Base-by-base conservation (phyloP, 2,797 vertebrate genomes). In the Pelobates cultripes region DNA sequence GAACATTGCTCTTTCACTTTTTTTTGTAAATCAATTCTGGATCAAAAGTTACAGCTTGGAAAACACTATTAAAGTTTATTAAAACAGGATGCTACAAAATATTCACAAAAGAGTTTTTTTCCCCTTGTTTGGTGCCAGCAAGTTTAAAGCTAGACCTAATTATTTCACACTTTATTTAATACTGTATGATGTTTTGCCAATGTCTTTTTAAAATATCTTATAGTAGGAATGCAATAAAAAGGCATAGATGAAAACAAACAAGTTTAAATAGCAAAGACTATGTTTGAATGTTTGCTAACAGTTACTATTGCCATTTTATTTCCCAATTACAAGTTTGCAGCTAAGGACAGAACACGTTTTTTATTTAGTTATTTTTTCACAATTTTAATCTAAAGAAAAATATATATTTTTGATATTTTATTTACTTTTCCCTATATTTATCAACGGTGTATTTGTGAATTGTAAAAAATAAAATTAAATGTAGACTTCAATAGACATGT, bases 41-140 rank as follows among this genome's bases (percentile, higher is more conserved):
- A 45, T 43, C 69, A 85, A 43, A 40, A 80, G 78, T 68, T 85
- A 69, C 1, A 85, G 53, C 43, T 83, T 87, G 70, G 81, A 86
- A 80, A 64, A 66, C 73, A 84, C 80, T 78, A 47, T 85, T 80
- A 45, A 81, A 75, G n/a, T 79, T 85, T 81, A 85, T 87, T 87
- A 86, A 80, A 86, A 81, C 66, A 81, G 83, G 70, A 85, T 85
- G 79, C 77, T 77, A 71, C 4, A 76, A 51, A 14, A 73, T 17
- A 63, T 42, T 75, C 66, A 75, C 74, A 83, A 55, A 85, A 74
- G 67, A 82, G 41, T 42, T 67, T 55, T 70, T 71, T 43, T 76
- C n/a, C 85, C 77, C 43, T 78, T 78, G 78, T 53, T 40, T 40
- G 12, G 68, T 86, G 79, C 8, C 12, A 40, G 42, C 40, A 42